Conservation (phyloP, 2,797 vertebrate species). For the Paguma larvata region DNA sequence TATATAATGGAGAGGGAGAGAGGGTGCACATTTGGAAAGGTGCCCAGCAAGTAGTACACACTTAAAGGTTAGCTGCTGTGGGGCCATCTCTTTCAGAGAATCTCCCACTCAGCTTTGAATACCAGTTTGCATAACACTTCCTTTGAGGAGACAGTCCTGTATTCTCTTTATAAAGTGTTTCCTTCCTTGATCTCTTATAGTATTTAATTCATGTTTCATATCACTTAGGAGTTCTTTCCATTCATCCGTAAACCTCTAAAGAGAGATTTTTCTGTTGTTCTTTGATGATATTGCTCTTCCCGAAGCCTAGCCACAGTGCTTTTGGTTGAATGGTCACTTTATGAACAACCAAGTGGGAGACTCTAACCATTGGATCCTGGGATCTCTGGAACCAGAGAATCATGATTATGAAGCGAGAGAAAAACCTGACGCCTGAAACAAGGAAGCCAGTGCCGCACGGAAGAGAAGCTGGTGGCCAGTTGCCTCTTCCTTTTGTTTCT, state of each 20-base stretch:
- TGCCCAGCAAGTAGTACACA: not conserved
- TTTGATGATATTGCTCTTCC: not conserved
- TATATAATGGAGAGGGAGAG: too few relatives aligned
- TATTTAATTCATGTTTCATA: conserved; percentile 27
- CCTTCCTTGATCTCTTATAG: not conserved
- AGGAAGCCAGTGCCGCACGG: not conserved
- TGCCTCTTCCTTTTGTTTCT: not conserved
- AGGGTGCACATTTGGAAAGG: not conserved
- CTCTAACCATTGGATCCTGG: not conserved
- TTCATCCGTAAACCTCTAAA: not conserved
- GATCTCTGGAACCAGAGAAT: not conserved
- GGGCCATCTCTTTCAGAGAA: not conserved
- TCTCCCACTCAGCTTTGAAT: not conserved
- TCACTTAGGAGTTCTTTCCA: not conserved
- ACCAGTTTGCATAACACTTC: conserved; percentile 21
- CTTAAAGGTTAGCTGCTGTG: conserved; percentile 41
- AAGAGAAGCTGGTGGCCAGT: not conserved
- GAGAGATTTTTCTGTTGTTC: not conserved
- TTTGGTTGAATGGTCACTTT: not conserved
- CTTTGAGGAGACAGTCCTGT: not conserved
- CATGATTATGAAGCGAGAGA: not conserved
- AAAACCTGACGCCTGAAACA: not conserved
- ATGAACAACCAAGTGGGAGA: not conserved
- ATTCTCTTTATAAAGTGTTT: not conserved
- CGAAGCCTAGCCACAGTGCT: not conserved